Percentiles rank a stretch among this genome's conserved stretches.
Evolutionary conservation across 2,888 invertebrate species (phyloP).

Genomic region (Cerastoderma edule): DNA sequence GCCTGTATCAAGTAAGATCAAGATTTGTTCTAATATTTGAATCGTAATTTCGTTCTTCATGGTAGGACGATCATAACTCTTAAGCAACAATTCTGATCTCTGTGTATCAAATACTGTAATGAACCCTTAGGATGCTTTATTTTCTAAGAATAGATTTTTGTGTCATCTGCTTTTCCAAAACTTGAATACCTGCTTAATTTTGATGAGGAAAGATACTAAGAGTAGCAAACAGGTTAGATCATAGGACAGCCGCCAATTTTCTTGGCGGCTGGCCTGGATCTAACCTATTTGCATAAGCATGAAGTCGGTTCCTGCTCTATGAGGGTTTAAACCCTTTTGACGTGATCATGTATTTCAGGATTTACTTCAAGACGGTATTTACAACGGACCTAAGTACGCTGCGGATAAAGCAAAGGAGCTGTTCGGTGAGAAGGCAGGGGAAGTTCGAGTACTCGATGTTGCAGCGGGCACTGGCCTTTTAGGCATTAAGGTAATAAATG

Average conservation of each 20-base stretch:
- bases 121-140: too few species aligned
- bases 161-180: background rate
- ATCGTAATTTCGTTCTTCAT: too few species aligned
- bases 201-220: too few species aligned
- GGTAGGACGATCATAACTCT: too few species aligned
- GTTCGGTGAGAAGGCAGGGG: background rate
- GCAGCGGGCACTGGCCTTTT: conserved; percentile 7
- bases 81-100: too few species aligned
- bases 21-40: too few species aligned
- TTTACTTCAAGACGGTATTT: background rate
- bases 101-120: too few species aligned
- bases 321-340: background rate
- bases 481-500: background rate
- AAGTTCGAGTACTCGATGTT: background rate
- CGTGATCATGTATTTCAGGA: background rate
- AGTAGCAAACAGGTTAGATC: too few species aligned
- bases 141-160: too few species aligned
- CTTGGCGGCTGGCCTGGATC: background rate
- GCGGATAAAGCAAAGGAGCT: background rate
- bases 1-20: too few species aligned
- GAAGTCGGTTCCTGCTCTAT: background rate
- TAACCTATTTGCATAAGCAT: background rate
- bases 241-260: background rate
- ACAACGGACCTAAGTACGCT: conserved; percentile 2
- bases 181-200: background rate